A percentile compares a stretch with the other conserved stretches of the same genome.
These are phyloP conservation scores for Holothuria glaberrima DNA, from an alignment of 35 echinoderm and acorn worm genomes.

Conservation along the genomic window DNA sequence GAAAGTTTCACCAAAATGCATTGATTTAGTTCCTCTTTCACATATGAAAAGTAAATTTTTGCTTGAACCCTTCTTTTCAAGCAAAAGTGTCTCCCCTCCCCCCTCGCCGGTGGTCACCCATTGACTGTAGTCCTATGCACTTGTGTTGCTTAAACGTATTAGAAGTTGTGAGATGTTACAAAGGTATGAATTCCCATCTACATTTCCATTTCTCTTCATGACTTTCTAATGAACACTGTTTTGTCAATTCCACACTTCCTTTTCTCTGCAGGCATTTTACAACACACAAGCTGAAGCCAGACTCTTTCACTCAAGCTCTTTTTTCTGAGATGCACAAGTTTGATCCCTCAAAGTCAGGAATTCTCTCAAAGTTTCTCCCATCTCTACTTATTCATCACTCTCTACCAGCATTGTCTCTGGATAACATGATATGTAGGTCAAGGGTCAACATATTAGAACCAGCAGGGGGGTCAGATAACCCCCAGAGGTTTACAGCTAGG, in stretches of 20 bases:
- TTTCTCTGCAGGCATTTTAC: conserved; percentile 69
- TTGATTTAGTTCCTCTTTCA: no score
- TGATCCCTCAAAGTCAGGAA: conserved; percentile 77
- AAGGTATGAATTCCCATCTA: no score
- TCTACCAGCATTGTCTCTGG: conserved; percentile 69
- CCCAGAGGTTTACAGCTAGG: conserved; percentile 85
- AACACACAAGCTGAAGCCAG: conserved; percentile 50
- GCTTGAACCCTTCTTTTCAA: no score
- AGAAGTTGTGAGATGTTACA: no score
- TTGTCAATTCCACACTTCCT: not conserved
- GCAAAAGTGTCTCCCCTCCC: no score
- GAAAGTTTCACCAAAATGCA: no score
- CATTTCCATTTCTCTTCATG: no score
- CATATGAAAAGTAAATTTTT: no score
- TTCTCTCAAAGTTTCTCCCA: conserved; percentile 92
- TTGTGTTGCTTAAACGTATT: no score
- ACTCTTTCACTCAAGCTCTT: conserved; percentile 82
- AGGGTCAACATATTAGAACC: conserved; percentile 77
- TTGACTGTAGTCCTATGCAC: no score
- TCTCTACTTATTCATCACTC: conserved; percentile 81
- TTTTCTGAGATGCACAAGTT: conserved; percentile 97
- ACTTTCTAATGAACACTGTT: not conserved
- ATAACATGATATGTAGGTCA: conserved; percentile 77
- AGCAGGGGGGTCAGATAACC: conserved; percentile 89
- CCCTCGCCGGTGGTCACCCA: no score